Evolutionary conservation across 2,797 vertebrate genomes (phyloP).

Genomic region (Eospalax fontanierii): DNA sequence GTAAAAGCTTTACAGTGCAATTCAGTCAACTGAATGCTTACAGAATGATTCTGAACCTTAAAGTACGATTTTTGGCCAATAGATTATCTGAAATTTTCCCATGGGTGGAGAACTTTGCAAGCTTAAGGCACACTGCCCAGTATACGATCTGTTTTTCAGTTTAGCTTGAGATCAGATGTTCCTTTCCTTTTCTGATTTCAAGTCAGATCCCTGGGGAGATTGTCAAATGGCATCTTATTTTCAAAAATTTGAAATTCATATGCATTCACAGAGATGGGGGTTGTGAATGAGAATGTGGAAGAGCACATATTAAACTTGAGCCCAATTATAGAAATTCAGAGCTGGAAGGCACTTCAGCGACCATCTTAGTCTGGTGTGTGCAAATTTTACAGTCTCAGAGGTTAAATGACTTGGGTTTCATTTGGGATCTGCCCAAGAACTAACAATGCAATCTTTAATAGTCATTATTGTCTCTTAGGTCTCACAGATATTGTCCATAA

Average conservation of each 20-base stretch:
- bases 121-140: constrained; percentile 83
- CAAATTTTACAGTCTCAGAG: constrained; percentile 75
- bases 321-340: constrained; percentile 83
- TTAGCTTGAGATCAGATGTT: constrained; percentile 85
- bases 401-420: constrained; percentile 74
- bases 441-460: constrained; percentile 50
- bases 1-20: constrained; percentile 52
- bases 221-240: constrained; percentile 87
- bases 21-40: constrained; percentile 52
- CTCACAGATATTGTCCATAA: constrained; percentile 7
- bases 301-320: constrained; percentile 82
- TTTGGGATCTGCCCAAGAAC: constrained; percentile 67
- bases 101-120: constrained; percentile 81
- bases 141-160: constrained; percentile 83
- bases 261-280: constrained; percentile 82
- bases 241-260: constrained; percentile 86
- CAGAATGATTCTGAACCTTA: constrained; percentile 60
- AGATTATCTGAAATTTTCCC: constrained; percentile 79
- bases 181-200: constrained; percentile 86
- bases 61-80: constrained; percentile 76
- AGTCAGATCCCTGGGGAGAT: constrained; percentile 84
- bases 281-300: constrained; percentile 82
- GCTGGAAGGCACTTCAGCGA: constrained; percentile 71
- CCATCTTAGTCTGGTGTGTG: constrained; percentile 77
- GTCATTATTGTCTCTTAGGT: not conserved